These are phyloP conservation scores for Eupithecia insigniata DNA, from an alignment of 2,888 invertebrate genomes.

Conservation along the genomic window DNA sequence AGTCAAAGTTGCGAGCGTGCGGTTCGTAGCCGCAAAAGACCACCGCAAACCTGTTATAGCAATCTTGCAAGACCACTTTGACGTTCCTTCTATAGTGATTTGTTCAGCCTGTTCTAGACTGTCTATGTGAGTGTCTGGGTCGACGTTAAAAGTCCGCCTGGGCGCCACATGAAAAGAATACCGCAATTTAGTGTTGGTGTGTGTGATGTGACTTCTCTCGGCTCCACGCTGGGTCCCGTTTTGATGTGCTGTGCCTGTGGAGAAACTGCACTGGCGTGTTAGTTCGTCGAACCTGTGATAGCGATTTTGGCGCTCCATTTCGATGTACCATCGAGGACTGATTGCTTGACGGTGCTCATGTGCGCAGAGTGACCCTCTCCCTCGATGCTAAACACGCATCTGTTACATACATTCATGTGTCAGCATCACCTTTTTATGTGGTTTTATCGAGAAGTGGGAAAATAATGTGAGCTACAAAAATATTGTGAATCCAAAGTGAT, in stretches of 20 bases:
- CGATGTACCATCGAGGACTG: slow-evolving; percentile 99
- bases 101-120: slow-evolving; percentile 98
- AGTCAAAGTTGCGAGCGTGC: slow-evolving; percentile 82
- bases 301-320: slow-evolving; percentile 99
- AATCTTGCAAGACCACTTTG: slow-evolving; percentile 99
- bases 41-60: slow-evolving; percentile 97
- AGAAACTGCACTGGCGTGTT: slow-evolving; percentile 52
- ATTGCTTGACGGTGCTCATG: slow-evolving; percentile 99
- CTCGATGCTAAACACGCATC: slow-evolving; percentile 98
- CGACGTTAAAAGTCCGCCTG: slow-evolving; percentile 98
- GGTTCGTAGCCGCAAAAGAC: slow-evolving; percentile 83
- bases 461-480: slow-evolving; percentile 11
- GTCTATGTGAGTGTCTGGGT: slow-evolving; percentile 98
- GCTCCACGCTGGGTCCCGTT: slow-evolving; percentile 39
- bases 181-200: slow-evolving; percentile 73
- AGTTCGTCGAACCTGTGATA: slow-evolving; percentile 96
- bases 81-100: slow-evolving; percentile 99
- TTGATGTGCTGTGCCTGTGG: slow-evolving; percentile 48
- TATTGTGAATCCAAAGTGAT: slow-evolving; percentile 10
- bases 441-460: slow-evolving; percentile 14
- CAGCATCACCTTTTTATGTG: slow-evolving; percentile 49
- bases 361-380: slow-evolving; percentile 96
- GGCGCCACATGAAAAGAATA: slow-evolving; percentile 83
- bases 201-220: slow-evolving; percentile 60
- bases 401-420: slow-evolving; percentile 83